These are phyloP conservation scores for Scatophagus argus DNA, from an alignment of 2,113 vertebrate species.

Conservation along the genomic window DNA sequence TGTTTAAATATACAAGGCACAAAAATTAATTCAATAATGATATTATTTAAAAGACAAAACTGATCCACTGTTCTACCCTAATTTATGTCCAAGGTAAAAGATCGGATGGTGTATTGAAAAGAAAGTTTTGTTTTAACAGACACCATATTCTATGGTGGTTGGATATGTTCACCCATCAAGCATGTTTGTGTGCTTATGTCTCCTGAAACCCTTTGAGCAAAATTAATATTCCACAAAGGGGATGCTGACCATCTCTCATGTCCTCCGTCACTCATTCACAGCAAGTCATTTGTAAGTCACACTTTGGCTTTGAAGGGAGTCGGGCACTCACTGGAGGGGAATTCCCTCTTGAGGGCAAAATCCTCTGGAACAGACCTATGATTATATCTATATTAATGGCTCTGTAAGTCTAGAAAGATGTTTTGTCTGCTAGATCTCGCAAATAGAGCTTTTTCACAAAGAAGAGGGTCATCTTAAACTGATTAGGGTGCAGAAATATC, in stretches of 20 bases:
- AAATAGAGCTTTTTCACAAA: slow-evolving; percentile 84
- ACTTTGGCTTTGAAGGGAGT: slow-evolving; percentile 82
- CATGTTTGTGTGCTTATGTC: slow-evolving; percentile 29
- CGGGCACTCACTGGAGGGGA: slow-evolving; percentile 70
- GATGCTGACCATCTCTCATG: slow-evolving; percentile 74
- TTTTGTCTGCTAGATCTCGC: slow-evolving; percentile 78
- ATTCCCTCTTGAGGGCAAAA: slow-evolving; percentile 78
- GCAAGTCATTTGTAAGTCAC: slow-evolving; percentile 86
- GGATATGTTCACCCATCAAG: slow-evolving; percentile 2
- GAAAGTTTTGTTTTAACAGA: slow-evolving; percentile 26
- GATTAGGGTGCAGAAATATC: slow-evolving; percentile 86
- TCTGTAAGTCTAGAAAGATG: slow-evolving; percentile 78
- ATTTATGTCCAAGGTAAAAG: not conserved
- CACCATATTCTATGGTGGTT: not conserved
- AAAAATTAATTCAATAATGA: not conserved
- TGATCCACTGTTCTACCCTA: not conserved
- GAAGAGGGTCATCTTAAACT: slow-evolving; percentile 86
- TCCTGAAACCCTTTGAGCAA: slow-evolving; percentile 60
- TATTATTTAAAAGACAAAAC: slow-evolving; percentile 1
- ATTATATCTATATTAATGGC: slow-evolving; percentile 86
- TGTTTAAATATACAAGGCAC: not conserved
- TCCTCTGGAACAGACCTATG: slow-evolving; percentile 80
- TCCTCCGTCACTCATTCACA: slow-evolving; percentile 81
- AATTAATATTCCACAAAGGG: slow-evolving; percentile 69
- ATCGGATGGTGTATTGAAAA: not conserved